Conservation (phyloP, 1,140 invertebrate species). For the Spodoptera litura region DNA sequence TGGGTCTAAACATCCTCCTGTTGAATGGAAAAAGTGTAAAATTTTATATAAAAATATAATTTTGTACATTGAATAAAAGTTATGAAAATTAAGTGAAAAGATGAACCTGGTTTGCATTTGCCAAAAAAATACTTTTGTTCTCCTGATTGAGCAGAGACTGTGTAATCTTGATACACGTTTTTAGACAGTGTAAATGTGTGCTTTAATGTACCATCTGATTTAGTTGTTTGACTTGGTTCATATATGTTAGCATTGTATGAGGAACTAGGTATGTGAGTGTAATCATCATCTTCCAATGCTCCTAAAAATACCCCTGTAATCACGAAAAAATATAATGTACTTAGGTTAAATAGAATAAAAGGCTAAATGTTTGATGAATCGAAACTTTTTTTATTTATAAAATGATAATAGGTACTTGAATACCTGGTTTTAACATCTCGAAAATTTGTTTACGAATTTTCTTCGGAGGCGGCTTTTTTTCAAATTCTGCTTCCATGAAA, state of each 20-base stretch:
- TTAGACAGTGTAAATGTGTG: slow-evolving; percentile 57
- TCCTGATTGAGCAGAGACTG: slow-evolving; percentile 26
- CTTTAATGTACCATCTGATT: slow-evolving; percentile 50
- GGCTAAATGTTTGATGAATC: too few relatives aligned
- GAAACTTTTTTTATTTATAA: too few relatives aligned
- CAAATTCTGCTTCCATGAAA: slow-evolving; percentile 60
- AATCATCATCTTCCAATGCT: slow-evolving; percentile 62
- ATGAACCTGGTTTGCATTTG: slow-evolving; percentile 76
- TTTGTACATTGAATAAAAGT: background rate
- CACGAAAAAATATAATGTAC: too few relatives aligned
- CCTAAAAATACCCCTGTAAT: slow-evolving; percentile 67
- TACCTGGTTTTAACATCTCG: slow-evolving; percentile 66
- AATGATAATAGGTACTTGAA: background rate
- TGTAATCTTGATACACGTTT: slow-evolving; percentile 45
- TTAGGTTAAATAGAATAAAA: too few relatives aligned
- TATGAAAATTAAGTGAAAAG: background rate
- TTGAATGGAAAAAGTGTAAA: slow-evolving; percentile 31
- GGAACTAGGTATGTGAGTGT: slow-evolving; percentile 56
- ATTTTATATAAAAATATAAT: background rate
- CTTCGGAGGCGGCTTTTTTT: slow-evolving; percentile 53
- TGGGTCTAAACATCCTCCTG: slow-evolving; percentile 79
- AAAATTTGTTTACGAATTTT: slow-evolving; percentile 67
- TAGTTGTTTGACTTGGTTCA: slow-evolving; percentile 20
- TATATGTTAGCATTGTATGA: slow-evolving; percentile 24
- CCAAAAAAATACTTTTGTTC: slow-evolving; percentile 64